A percentile compares a stretch with the other conserved stretches of the same genome.
phyloP scores from a whole-genome alignment of 2,797 vertebrate genomes.

The Sphenopsis melanotis region DNA sequence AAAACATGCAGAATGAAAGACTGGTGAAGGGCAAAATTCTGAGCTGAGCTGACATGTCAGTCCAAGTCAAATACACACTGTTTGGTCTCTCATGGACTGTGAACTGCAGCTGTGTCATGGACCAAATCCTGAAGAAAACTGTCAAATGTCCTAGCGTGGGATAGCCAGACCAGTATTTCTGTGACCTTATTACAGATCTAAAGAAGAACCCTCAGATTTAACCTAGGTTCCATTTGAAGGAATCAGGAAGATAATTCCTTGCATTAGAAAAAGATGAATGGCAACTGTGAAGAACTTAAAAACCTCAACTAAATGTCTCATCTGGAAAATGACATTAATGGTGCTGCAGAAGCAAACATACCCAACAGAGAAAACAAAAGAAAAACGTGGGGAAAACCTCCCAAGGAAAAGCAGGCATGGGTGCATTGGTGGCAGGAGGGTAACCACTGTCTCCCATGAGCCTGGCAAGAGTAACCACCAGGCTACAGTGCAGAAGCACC shows the following conservation, averaged over 20 bases:
- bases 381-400: fast-evolving
- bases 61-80: background rate
- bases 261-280: background rate
- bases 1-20: background rate
- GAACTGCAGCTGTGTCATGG: background rate
- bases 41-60: background rate
- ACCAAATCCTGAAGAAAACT: background rate
- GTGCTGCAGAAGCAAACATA: background rate
- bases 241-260: background rate
- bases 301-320: background rate
- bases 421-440: background rate
- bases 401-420: background rate
- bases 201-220: background rate
- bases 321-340: background rate
- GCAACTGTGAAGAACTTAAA: background rate
- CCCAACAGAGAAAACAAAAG: background rate
- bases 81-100: background rate
- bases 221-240: background rate
- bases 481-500: fast-evolving
- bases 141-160: background rate
- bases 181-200: background rate
- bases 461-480: background rate
- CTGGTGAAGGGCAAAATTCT: background rate
- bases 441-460: background rate
- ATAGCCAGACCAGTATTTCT: background rate